Evolutionary conservation across 92 coral and sea anemone genomes (phyloP).

Genomic region (Virgularia gustaviana): DNA sequence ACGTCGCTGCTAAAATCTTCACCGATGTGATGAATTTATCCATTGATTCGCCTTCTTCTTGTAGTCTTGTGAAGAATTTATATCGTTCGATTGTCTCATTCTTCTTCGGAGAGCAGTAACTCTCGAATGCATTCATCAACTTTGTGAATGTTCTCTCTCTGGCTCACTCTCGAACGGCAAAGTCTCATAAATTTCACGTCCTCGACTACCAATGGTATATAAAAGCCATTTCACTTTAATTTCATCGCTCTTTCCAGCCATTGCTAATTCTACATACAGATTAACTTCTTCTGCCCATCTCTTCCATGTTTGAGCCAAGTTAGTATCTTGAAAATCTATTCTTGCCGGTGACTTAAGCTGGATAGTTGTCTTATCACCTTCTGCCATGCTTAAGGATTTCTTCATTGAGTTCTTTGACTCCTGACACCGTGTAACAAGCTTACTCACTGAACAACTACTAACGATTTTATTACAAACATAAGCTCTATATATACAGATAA

Average conservation of each 20-base stretch:
- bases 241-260: slow-evolving; percentile 16
- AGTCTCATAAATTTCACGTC: slow-evolving; percentile 23
- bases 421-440: no score
- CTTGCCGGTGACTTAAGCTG: no score
- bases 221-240: slow-evolving; percentile 1
- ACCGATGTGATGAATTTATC: slow-evolving; percentile 1
- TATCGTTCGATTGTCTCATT: neutral
- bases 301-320: slow-evolving; percentile 21
- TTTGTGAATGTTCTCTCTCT: slow-evolving; percentile 17
- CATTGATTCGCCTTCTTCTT: slow-evolving; percentile 19
- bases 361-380: no score
- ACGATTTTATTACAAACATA: no score
- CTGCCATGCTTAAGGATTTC: no score
- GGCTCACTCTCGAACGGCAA: slow-evolving; percentile 21
- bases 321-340: no score
- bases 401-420: no score
- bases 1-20: slow-evolving; percentile 10
- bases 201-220: slow-evolving; percentile 10
- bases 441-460: no score
- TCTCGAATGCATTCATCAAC: slow-evolving; percentile 8
- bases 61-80: slow-evolving; percentile 28
- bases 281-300: slow-evolving; percentile 23
- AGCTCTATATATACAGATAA: no score
- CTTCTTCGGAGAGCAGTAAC: slow-evolving; percentile 17
- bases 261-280: slow-evolving; percentile 15